These are phyloP conservation scores for Antheraea pernyi DNA, from an alignment of 1,140 invertebrate genomes.

Conservation along the genomic window DNA sequence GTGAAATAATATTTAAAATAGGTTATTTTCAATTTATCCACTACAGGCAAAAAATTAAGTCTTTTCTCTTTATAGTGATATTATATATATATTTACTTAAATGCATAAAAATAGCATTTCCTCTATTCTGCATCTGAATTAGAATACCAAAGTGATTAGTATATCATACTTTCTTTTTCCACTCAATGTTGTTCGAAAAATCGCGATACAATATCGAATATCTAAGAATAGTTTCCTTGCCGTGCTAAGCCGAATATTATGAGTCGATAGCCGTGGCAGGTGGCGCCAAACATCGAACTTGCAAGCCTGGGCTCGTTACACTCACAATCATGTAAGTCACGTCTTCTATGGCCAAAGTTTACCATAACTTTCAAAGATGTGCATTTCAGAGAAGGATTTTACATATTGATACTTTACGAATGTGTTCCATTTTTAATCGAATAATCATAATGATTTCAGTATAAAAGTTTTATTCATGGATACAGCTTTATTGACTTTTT, in stretches of 20 bases:
- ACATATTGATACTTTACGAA: neutral
- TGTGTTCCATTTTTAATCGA: neutral
- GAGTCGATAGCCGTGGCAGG: conserved; percentile 73
- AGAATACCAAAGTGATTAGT: neutral
- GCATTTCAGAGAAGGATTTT: neutral
- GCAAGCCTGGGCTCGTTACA: conserved; percentile 39
- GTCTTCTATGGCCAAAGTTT: conserved; percentile 27
- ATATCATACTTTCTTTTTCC: neutral
- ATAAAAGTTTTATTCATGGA: too few relatives aligned
- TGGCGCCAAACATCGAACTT: conserved; percentile 75
- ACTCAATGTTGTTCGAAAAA: neutral
- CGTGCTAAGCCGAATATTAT: conserved; percentile 79
- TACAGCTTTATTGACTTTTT: too few relatives aligned
- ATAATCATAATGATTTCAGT: neutral
- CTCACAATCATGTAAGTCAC: conserved; percentile 55
- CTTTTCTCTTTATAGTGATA: too few relatives aligned
- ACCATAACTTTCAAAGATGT: neutral
- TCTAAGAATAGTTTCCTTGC: conserved; percentile 4
- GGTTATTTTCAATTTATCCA: too few relatives aligned
- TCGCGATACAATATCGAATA: neutral
- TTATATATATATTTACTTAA: too few relatives aligned
- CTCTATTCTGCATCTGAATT: too few relatives aligned
- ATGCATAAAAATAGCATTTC: too few relatives aligned
- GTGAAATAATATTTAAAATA: too few relatives aligned
- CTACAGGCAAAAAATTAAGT: too few relatives aligned